phyloP scores from a whole-genome alignment of 2,888 invertebrate genomes.

The Orthosia incerta region DNA sequence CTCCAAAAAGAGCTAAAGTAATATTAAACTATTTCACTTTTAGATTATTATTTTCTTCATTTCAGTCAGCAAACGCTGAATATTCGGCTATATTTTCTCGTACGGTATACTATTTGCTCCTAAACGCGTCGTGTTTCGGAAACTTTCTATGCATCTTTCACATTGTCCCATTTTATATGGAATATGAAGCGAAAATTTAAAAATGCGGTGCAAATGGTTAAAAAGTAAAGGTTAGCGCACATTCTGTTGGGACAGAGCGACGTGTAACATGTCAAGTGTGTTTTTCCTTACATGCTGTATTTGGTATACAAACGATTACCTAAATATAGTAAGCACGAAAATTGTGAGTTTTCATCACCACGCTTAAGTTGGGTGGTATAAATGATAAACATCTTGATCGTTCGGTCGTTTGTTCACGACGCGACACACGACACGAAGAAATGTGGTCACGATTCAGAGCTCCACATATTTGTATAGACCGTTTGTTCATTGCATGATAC shows the following conservation, averaged over 20 bases:
- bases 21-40: constrained; percentile 6
- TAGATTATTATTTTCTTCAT: constrained; percentile 21
- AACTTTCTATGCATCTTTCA: constrained; percentile 57
- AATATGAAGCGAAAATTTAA: constrained; percentile 61
- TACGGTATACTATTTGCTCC: constrained; percentile 35
- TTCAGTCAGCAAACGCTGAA: constrained; percentile 4
- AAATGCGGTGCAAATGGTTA: constrained; percentile 70
- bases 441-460: too few relatives aligned
- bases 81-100: constrained; percentile 27
- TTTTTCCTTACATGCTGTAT: not conserved
- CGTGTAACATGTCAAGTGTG: not conserved
- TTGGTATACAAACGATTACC: not conserved
- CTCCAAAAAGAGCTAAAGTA: not conserved
- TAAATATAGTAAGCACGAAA: not conserved
- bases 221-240: constrained; percentile 69
- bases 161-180: constrained; percentile 55
- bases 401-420: too few relatives aligned
- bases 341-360: not conserved
- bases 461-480: too few relatives aligned
- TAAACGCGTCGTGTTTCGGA: constrained; percentile 55
- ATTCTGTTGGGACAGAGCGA: constrained; percentile 2
- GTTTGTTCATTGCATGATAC: too few relatives aligned
- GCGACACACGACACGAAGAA: too few relatives aligned
- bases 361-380: not conserved
- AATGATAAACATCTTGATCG: too few relatives aligned